Percentiles rank a stretch among this genome's conserved stretches.
phyloP scores from a whole-genome alignment of 2,113 vertebrate genomes.

The Eulemur rufifrons region DNA sequence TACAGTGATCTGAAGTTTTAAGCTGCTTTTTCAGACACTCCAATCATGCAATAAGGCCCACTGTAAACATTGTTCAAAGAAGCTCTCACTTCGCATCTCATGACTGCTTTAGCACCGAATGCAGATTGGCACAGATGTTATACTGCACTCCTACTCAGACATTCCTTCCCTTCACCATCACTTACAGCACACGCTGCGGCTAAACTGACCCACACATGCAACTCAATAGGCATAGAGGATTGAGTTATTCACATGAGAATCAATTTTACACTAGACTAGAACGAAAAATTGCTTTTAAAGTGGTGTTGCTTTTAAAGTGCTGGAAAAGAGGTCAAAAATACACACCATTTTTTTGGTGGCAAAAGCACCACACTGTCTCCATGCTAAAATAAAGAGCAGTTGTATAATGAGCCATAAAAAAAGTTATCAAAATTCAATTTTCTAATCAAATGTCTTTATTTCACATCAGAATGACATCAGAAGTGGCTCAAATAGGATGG shows the following conservation, averaged over 20 bases:
- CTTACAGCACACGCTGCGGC: background rate
- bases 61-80: background rate
- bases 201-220: background rate
- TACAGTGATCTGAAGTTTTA: background rate
- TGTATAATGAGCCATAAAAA: background rate
- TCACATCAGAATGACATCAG: background rate
- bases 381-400: background rate
- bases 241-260: constrained; percentile 52
- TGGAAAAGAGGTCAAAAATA: background rate
- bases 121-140: background rate
- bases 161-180: constrained; percentile 37
- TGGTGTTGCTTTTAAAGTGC: background rate
- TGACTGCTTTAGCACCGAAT: background rate
- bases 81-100: background rate
- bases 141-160: background rate
- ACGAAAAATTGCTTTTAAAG: constrained; percentile 46
- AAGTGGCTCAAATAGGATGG: background rate
- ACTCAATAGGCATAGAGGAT: constrained; percentile 62
- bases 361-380: constrained; percentile 24
- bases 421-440: background rate
- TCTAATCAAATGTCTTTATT: constrained; percentile 35
- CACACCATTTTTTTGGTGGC: background rate
- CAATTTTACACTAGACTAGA: constrained; percentile 62
- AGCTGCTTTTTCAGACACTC: background rate
- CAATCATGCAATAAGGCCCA: background rate